Evolutionary conservation across 2,888 invertebrate genomes (phyloP).

Genomic region (Campoletis raptor): DNA sequence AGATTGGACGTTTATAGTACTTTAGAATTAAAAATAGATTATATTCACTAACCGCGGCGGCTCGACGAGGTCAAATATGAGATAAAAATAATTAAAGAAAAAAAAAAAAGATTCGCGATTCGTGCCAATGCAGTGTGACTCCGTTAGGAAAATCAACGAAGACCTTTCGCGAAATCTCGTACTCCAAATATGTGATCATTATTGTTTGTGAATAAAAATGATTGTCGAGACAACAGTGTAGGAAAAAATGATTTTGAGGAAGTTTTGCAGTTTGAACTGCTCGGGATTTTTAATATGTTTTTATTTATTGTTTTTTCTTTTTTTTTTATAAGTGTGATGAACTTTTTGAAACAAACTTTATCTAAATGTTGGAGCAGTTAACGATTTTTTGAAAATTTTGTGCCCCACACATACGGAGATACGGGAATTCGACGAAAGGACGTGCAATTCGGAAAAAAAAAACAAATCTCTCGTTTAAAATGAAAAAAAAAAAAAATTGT

Average conservation of each 20-base stretch:
- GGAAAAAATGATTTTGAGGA: neutral
- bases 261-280: neutral
- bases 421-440: constrained; percentile 37
- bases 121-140: constrained; percentile 70
- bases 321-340: neutral
- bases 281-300: neutral
- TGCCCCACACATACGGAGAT: constrained; percentile 9
- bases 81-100: constrained; percentile 11
- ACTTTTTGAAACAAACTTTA: neutral
- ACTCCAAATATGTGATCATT: constrained; percentile 17
- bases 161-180: constrained; percentile 40
- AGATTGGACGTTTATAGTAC: constrained; percentile 80
- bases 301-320: neutral
- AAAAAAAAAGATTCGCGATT: constrained; percentile 62
- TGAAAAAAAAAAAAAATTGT: constrained; percentile 7
- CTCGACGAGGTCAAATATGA: constrained; percentile 75
- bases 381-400: neutral
- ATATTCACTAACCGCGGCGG: constrained; percentile 81
- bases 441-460: constrained; percentile 43
- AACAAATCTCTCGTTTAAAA: constrained; percentile 47
- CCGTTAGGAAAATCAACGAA: constrained; percentile 38
- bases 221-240: neutral
- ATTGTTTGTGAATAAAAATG: neutral
- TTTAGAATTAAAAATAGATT: constrained; percentile 82
- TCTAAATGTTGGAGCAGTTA: neutral